phyloP scores from a whole-genome alignment of 2,113 vertebrate genomes.

The Sturnira hondurensis region DNA sequence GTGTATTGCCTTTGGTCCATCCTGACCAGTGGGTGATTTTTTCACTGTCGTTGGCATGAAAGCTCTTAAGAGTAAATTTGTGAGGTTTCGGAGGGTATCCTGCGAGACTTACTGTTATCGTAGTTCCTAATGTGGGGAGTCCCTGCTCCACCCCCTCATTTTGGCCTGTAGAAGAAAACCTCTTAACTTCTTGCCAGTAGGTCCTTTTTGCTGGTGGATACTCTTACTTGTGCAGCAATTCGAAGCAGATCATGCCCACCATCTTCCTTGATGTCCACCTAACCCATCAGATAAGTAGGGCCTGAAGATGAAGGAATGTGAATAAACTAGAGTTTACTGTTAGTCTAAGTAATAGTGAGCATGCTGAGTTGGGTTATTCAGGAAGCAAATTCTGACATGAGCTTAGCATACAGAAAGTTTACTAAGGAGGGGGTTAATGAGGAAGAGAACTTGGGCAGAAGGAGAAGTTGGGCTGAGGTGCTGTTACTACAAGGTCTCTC shows the following conservation, averaged over 20 bases:
- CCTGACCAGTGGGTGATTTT: not conserved
- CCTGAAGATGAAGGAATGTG: not conserved
- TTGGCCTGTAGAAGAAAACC: not conserved
- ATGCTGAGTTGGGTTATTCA: not conserved
- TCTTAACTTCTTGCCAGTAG: not conserved
- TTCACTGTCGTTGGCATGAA: not conserved
- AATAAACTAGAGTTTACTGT: not conserved
- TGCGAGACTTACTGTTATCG: not conserved
- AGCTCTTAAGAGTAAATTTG: not conserved
- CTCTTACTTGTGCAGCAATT: not conserved
- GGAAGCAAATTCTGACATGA: not conserved
- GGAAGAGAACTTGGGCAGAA: not conserved
- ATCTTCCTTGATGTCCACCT: not conserved
- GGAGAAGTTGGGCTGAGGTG: not conserved
- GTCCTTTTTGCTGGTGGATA: not conserved
- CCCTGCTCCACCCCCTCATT: not conserved
- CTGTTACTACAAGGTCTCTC: not conserved
- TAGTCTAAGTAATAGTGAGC: not conserved
- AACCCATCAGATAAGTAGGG: not conserved
- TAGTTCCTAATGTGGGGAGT: not conserved
- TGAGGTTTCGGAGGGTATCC: not conserved
- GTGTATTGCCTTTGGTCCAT: not conserved
- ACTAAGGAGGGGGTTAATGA: not conserved
- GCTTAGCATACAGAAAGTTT: not conserved
- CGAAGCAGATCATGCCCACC: not conserved